Conservation (phyloP, 2,113 vertebrate genomes). For the Sarotherodon lohbergeri region DNA sequence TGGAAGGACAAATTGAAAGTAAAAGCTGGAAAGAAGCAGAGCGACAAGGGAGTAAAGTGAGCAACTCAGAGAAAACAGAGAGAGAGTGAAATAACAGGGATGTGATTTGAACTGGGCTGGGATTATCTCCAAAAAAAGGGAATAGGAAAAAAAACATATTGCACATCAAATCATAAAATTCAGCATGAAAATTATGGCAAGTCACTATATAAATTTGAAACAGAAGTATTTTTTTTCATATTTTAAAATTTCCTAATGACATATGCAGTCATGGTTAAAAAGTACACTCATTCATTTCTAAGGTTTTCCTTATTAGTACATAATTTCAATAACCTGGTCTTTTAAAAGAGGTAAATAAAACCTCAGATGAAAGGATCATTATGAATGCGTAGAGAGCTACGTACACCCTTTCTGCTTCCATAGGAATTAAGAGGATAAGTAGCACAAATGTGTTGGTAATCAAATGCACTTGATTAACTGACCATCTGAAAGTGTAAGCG, state of each 20-base stretch:
- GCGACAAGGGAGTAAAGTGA: background rate
- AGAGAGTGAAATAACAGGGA: background rate
- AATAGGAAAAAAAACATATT: background rate
- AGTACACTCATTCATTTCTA: background rate
- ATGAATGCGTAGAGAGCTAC: background rate
- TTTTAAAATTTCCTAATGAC: background rate
- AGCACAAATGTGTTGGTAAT: background rate
- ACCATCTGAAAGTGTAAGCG: background rate
- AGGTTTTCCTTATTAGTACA: background rate
- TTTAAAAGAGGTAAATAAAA: background rate
- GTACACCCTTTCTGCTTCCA: background rate
- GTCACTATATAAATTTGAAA: background rate
- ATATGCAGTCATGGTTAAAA: background rate
- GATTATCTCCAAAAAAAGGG: constrained; percentile 26
- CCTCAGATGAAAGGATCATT: background rate
- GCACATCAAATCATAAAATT: constrained; percentile 12
- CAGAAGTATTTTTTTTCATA: background rate
- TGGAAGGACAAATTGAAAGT: constrained; percentile 36
- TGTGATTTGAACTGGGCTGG: constrained; percentile 15
- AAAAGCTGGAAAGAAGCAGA: constrained; percentile 2
- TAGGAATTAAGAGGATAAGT: background rate
- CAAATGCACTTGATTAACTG: background rate
- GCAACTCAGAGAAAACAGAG: background rate
- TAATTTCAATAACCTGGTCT: background rate
- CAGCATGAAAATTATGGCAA: background rate